Evolutionary conservation across 35 echinoderm and acorn worm genomes (phyloP), one percentile per base, ranked within the genome.

Genomic region (Lytechinus variegatus): DNA sequence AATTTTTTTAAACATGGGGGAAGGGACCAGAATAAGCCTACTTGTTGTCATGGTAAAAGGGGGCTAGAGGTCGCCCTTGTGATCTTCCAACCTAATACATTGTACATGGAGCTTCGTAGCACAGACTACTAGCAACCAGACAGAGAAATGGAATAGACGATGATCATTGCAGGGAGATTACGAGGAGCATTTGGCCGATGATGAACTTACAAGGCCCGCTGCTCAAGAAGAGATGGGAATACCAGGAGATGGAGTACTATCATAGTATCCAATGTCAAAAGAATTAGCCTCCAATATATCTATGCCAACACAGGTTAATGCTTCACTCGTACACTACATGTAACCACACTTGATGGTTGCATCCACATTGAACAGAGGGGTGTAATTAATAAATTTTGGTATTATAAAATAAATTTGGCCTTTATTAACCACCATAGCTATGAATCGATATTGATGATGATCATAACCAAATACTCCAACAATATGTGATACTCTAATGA

Each of bases 151-250:
- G 16, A 16, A 24, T 79, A 24, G 66, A 79, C 4, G 66, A 79
- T 24, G 66, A 79, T 79, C 66, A 79, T 79, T 79, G 66, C 66
- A 79, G 66, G n/a, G 66, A 79, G 66, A 79, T 79, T 79, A 79
- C 19, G 14, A 79, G 66, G 66, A 79, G 66, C 66, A 79, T 79
- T 79, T 79, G 66, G 66, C 66, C 66, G 66, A 79, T 79, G 66
- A 79, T 79, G 66, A 79, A 79, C 66, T 79, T 79, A 24, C 66
- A 6, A 79, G 66, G 66, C 66, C 66, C n/a, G 33, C 33, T 24
- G 66, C 19, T 79, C n/a, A 24, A 79, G 16, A 79, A 79, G 66
- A 79, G 66, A 79, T 79, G 66, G 61, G 61, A 16, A 71, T 71
- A 71, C 61, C 61, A 71, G 16, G 61, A 71, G 61, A 24, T 9